Evolutionary conservation across 1,140 invertebrate species (phyloP).

Genomic region (Drosophila jambulina): DNA sequence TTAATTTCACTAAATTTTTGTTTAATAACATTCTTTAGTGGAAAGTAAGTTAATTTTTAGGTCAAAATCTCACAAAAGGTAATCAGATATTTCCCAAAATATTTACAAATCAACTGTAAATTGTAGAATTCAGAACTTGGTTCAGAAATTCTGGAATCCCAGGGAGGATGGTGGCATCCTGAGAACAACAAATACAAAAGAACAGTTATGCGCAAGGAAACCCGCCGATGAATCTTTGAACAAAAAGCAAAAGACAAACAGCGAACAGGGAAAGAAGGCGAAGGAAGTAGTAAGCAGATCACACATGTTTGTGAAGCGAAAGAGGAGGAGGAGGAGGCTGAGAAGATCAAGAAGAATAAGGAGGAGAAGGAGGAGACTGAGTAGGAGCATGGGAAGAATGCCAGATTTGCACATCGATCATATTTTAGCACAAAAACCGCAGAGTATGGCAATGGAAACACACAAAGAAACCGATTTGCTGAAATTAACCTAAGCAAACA

Average conservation of each 20-base stretch:
- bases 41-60: background rate
- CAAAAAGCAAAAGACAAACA: slow-evolving; percentile 40
- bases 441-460: background rate
- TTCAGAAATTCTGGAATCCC: background rate
- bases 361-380: background rate
- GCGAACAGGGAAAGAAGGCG: slow-evolving; percentile 7
- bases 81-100: background rate
- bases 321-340: background rate
- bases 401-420: slow-evolving; percentile 52
- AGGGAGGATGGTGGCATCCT: slow-evolving; percentile 1
- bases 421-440: slow-evolving; percentile 22
- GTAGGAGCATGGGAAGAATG: background rate
- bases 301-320: slow-evolving; percentile 37
- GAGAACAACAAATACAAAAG: slow-evolving; percentile 49
- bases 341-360: background rate
- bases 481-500: background rate
- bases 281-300: slow-evolving; percentile 43
- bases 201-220: slow-evolving; percentile 49
- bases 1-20: no score
- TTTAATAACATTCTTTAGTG: background rate
- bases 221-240: slow-evolving; percentile 2
- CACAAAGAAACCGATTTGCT: background rate
- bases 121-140: background rate
- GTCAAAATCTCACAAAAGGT: background rate
- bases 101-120: slow-evolving; percentile 2